A percentile compares a stretch with the other conserved stretches of the same genome.
Conservation (phyloP, 2,888 invertebrate genomes). For the Lasioglossum vierecki region DNA sequence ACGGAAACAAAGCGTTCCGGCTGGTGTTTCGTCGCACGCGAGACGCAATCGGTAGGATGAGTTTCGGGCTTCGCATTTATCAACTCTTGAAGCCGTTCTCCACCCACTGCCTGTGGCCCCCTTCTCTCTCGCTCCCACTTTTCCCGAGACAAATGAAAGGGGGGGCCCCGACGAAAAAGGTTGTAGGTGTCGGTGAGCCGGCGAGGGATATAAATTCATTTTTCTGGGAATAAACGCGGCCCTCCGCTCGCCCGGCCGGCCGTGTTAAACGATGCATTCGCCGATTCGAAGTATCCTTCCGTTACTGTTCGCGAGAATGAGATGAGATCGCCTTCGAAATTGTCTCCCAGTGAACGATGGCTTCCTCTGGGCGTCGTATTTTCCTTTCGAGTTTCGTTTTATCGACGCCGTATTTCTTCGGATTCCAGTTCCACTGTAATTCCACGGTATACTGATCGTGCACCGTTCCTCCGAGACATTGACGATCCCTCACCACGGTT, state of each 20-base stretch:
- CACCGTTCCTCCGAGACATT: not conserved
- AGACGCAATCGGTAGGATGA: slow-evolving; percentile 73
- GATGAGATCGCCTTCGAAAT: slow-evolving; percentile 59
- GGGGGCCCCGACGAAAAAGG: not conserved
- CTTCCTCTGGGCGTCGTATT: slow-evolving; percentile 23
- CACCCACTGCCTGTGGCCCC: not conserved
- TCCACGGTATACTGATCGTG: not conserved
- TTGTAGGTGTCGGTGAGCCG: slow-evolving; percentile 49
- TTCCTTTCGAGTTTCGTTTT: slow-evolving; percentile 28
- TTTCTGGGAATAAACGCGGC: slow-evolving; percentile 56
- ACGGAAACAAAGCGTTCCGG: slow-evolving; percentile 66
- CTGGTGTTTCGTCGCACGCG: slow-evolving; percentile 63
- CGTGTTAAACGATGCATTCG: slow-evolving; percentile 65
- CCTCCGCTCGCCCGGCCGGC: slow-evolving; percentile 29
- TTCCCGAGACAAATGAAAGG: slow-evolving; percentile 59
- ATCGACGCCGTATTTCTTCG: slow-evolving; percentile 26
- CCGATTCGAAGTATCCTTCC: slow-evolving; percentile 48
- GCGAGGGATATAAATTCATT: slow-evolving; percentile 68
- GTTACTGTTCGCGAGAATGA: slow-evolving; percentile 13
- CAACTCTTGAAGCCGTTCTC: slow-evolving; percentile 61
- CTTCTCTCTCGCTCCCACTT: slow-evolving; percentile 1
- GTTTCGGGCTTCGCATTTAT: slow-evolving; percentile 72
- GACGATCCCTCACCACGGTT: not conserved
- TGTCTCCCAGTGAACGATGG: slow-evolving; percentile 57
- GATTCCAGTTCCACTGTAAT: slow-evolving; percentile 7